Conservation (phyloP, 2,888 invertebrate species). For the Hirtodrosophila confusa region DNA sequence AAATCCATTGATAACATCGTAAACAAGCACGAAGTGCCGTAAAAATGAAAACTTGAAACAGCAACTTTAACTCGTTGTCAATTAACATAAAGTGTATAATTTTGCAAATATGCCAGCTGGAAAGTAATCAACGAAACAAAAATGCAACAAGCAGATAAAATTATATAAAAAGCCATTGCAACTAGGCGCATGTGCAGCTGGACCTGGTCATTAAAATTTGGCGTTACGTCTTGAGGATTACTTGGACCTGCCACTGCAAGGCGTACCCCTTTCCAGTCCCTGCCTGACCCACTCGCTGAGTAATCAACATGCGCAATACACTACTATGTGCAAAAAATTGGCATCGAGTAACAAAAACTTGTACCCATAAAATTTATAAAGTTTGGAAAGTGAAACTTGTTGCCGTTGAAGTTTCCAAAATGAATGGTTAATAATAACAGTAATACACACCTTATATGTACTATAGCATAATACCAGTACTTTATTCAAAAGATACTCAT, state of each 20-base stretch:
- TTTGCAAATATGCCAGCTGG: constrained; percentile 46
- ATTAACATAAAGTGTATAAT: constrained; percentile 71
- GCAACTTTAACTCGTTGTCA: constrained; percentile 37
- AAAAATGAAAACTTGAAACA: constrained; percentile 30
- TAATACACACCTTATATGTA: not conserved
- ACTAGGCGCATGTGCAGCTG: constrained; percentile 32
- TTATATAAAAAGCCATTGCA: not conserved
- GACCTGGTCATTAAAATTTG: constrained; percentile 52
- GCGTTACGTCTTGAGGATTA: constrained; percentile 42
- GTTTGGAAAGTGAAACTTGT: constrained; percentile 73
- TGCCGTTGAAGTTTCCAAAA: constrained; percentile 37
- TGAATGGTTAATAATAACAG: constrained; percentile 26
- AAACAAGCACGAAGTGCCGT: constrained; percentile 48
- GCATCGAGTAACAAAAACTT: constrained; percentile 30
- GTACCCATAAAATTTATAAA: constrained; percentile 67
- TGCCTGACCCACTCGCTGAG: constrained; percentile 7
- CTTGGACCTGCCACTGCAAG: constrained; percentile 31
- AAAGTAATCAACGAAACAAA: constrained; percentile 39
- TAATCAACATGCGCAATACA: constrained; percentile 39
- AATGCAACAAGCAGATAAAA: constrained; percentile 2
- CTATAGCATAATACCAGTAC: no score
- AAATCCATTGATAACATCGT: constrained; percentile 63
- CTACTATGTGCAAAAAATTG: constrained; percentile 35
- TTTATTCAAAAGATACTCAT: no score
- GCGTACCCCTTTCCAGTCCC: constrained; percentile 1